Evolutionary conservation across 2,113 vertebrate genomes (phyloP).

Genomic region (Oncorhynchus kisutch): DNA sequence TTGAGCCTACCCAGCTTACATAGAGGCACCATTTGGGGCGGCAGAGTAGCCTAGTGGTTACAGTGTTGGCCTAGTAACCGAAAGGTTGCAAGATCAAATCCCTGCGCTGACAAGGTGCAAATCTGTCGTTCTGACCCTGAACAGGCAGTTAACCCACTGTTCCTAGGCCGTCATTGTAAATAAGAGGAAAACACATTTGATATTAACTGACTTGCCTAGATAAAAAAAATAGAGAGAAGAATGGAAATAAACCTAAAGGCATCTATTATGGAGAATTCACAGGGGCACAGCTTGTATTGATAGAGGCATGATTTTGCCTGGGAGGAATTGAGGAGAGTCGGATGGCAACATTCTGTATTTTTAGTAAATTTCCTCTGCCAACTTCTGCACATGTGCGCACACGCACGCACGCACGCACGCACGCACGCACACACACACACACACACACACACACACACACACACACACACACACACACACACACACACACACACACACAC

Average conservation of each 20-base stretch:
- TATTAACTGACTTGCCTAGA: too few relatives aligned
- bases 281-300: neutral
- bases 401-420: neutral
- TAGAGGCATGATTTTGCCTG: neutral
- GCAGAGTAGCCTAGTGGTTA: too few relatives aligned
- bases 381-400: neutral
- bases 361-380: neutral
- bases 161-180: too few relatives aligned
- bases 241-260: neutral
- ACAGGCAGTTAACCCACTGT: too few relatives aligned
- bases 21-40: too few relatives aligned
- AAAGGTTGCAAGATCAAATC: too few relatives aligned
- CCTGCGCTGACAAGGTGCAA: too few relatives aligned
- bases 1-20: slow-evolving; percentile 3
- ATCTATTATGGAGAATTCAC: neutral
- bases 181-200: too few relatives aligned
- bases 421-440: neutral
- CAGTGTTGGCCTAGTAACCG: too few relatives aligned
- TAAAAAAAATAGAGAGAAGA: neutral
- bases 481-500: neutral
- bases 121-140: too few relatives aligned
- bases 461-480: neutral
- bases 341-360: neutral
- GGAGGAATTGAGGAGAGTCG: neutral
- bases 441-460: neutral